Base-by-base conservation (phyloP, 2,113 vertebrate genomes). In the Siniperca knerii region DNA sequence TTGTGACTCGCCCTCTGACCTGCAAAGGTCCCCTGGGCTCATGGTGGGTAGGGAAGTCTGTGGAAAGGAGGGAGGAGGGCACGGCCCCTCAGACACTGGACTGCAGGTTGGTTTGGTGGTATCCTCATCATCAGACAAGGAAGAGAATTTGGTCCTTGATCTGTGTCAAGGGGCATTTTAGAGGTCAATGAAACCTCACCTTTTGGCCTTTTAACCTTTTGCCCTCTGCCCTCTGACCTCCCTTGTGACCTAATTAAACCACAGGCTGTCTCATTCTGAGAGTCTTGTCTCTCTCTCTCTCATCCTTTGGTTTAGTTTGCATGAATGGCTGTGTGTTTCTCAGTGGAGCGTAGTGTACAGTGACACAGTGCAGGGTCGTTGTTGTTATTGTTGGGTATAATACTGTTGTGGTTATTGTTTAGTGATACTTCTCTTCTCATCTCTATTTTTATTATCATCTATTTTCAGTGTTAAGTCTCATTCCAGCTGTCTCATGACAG, bases 271-370 rank as follows among this genome's bases (percentile, higher is more conserved):
- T 89, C 90, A 88, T 83, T 84, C 66, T 62, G 82, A 87, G 89
- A 89, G 86, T 79, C 58, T 68, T 78, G 73, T 90, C 87, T 86
- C 87, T 90, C 83, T 90, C 83, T 82, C 83, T 61, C 80, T 90
- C 90, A 91, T 94, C 87, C 82, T 89, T 90, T 94, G 84, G 81
- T 94, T 95, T 81, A 86, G 88, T 96, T 94, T 96, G 95, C 95
- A 96, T 96, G 95, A 89, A 78, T 90, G 90, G 93, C 94, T 94
- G 93, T 94, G 81, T 94, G 87, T 93, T 89, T 92, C 80, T 93
- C 85, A 90, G 75, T 93, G 90, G 64, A 89, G 76, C 82, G 50
- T 85, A 90, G 87, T 90, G 92, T 90, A 50, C 83, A 81, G 89
- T 92, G 90, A 88, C 66, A 79, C 79, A 67, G 81, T 87, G 23